Evolutionary conservation across 2,888 invertebrate genomes (phyloP).

Genomic region (Metalampra italica): DNA sequence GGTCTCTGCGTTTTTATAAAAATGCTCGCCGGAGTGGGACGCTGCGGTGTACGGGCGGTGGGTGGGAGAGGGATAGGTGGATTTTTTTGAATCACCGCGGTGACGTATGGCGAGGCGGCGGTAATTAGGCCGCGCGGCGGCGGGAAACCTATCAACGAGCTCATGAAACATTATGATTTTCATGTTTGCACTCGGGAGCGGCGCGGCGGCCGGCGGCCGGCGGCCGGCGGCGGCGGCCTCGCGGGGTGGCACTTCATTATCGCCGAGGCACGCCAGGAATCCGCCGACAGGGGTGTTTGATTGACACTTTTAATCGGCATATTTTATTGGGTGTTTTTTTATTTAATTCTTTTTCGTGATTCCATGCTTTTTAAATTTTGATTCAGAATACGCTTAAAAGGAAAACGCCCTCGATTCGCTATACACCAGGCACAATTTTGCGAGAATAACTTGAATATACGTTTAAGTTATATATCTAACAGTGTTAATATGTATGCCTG

Average conservation of each 20-base stretch:
- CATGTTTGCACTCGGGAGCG: slow-evolving; percentile 57
- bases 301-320: slow-evolving; percentile 36
- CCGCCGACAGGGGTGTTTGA: slow-evolving; percentile 36
- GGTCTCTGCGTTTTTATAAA: slow-evolving; percentile 78
- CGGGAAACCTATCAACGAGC: slow-evolving; percentile 78
- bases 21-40: slow-evolving; percentile 68
- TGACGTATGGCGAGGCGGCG: slow-evolving; percentile 74
- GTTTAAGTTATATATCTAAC: no score
- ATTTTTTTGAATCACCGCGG: slow-evolving; percentile 75
- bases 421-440: no score
- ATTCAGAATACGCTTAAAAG: background rate
- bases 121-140: slow-evolving; percentile 78
- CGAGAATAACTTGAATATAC: no score
- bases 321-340: slow-evolving; percentile 22
- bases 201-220: slow-evolving; percentile 22
- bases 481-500: no score
- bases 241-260: slow-evolving; percentile 63
- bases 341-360: background rate
- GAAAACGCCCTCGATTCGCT: no score
- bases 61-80: slow-evolving; percentile 68
- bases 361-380: background rate
- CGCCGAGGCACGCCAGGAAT: slow-evolving; percentile 51
- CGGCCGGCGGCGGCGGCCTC: slow-evolving; percentile 27
- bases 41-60: slow-evolving; percentile 31
- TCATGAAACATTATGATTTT: slow-evolving; percentile 78